Percentiles rank a stretch among this genome's conserved stretches.
Evolutionary conservation across 2,888 invertebrate genomes (phyloP).

Genomic region (Ferrisia virgata): DNA sequence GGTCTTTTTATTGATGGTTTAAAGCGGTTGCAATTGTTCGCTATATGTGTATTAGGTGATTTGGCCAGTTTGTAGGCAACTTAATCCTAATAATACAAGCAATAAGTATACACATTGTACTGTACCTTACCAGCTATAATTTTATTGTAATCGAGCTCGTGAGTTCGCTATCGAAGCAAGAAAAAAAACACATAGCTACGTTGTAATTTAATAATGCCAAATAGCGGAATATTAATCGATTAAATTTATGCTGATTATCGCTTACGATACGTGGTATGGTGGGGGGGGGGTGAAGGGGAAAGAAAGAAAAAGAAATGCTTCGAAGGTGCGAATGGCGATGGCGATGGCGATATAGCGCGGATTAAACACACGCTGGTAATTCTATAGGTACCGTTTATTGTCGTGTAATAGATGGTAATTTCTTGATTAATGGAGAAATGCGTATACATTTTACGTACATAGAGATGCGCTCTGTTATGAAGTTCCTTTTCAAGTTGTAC

Average conservation of each 20-base stretch:
- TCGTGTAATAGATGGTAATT: conserved; percentile 33
- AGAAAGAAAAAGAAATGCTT: neutral
- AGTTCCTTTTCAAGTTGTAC: conserved; percentile 15
- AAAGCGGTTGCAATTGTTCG: no score
- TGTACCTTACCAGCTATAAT: no score
- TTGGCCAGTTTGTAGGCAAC: no score
- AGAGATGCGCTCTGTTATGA: conserved; percentile 8
- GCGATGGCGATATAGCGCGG: neutral
- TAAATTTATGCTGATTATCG: conserved; percentile 24
- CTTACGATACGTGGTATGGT: neutral
- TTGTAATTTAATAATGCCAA: conserved; percentile 17
- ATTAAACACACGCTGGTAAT: conserved; percentile 1
- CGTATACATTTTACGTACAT: no score
- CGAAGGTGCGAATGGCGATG: conserved; percentile 7
- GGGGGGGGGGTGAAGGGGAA: no score
- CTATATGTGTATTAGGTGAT: no score
- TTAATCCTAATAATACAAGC: no score
- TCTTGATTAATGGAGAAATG: conserved; percentile 25
- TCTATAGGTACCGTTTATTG: conserved; percentile 18
- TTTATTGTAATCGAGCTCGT: neutral
- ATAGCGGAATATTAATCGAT: conserved; percentile 5
- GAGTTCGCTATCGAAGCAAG: neutral
- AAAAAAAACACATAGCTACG: neutral
- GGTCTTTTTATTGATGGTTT: no score
- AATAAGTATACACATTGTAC: no score